Conservation (phyloP, 2,113 vertebrate genomes). For the Otocyon megalotis region DNA sequence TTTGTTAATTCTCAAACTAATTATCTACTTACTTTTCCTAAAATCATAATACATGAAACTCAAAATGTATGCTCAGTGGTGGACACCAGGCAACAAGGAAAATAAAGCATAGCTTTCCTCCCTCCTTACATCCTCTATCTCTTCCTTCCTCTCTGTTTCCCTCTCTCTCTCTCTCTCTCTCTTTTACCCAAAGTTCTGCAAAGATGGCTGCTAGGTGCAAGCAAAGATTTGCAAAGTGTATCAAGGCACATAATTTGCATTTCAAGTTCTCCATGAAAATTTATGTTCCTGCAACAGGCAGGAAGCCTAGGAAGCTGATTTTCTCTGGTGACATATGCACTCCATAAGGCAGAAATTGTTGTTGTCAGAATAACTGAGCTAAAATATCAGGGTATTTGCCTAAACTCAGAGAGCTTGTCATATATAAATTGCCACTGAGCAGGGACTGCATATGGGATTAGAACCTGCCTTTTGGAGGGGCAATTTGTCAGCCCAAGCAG, state of each 20-base stretch:
- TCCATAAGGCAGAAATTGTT: slow-evolving; percentile 63
- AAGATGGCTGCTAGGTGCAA: slow-evolving; percentile 39
- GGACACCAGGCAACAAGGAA: background rate
- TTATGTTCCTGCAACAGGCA: background rate
- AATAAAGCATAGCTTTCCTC: background rate
- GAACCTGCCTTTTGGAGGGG: slow-evolving; percentile 50
- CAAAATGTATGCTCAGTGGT: background rate
- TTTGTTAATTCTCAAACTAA: background rate
- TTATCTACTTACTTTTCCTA: background rate
- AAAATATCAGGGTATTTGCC: slow-evolving; percentile 74
- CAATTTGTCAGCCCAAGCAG: background rate
- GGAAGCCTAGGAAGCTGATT: slow-evolving; percentile 24
- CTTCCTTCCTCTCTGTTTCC: background rate
- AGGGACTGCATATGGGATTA: slow-evolving; percentile 32
- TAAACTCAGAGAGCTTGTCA: slow-evolving; percentile 55
- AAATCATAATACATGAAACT: background rate
- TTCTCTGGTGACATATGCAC: slow-evolving; percentile 49
- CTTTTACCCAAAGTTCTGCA: background rate
- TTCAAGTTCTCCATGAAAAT: slow-evolving; percentile 69
- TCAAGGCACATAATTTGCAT: slow-evolving; percentile 58
- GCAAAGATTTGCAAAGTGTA: slow-evolving; percentile 47
- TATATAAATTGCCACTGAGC: slow-evolving; percentile 62
- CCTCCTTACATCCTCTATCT: background rate
- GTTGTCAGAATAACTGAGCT: slow-evolving; percentile 69
- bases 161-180: background rate